phyloP scores from a whole-genome alignment of 2,888 invertebrate genomes.

The Hypolimnas misippus region DNA sequence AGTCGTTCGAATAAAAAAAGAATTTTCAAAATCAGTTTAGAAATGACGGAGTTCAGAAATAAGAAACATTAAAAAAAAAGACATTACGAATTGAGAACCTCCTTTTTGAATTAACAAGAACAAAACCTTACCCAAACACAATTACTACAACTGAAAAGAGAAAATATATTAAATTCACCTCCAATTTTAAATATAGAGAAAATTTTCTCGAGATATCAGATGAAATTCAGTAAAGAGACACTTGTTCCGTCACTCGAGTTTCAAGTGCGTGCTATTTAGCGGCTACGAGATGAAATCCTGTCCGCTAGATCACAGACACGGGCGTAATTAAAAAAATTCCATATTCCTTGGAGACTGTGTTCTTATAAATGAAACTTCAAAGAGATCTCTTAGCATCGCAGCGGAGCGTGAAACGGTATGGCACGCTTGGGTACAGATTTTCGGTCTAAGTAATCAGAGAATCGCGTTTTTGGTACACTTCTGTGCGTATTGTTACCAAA shows the following conservation, averaged over 20 bases:
- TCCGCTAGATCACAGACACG: constrained; percentile 5
- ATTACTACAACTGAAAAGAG: too few relatives aligned
- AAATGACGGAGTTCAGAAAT: too few relatives aligned
- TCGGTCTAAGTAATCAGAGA: constrained; percentile 9
- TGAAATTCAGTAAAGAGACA: too few relatives aligned
- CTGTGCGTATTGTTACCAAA: background rate
- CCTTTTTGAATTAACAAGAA: too few relatives aligned
- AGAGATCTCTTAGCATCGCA: constrained; percentile 45
- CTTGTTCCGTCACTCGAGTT: too few relatives aligned
- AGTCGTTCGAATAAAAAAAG: too few relatives aligned
- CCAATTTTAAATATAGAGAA: background rate
- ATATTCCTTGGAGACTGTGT: constrained; percentile 30
- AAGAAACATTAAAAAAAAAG: too few relatives aligned
- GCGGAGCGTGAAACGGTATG: constrained; percentile 44
- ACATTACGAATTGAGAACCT: too few relatives aligned
- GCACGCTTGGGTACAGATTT: constrained; percentile 38
- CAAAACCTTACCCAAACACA: too few relatives aligned
- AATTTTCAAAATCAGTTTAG: too few relatives aligned
- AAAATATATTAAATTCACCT: background rate
- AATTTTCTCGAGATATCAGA: background rate
- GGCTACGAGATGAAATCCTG: constrained; percentile 8
- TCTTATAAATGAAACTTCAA: constrained; percentile 51
- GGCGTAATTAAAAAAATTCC: constrained; percentile 35
- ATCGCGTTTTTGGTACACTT: constrained; percentile 15
- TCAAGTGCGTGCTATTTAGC: constrained; percentile 1